A percentile compares a stretch with the other conserved stretches of the same genome.
phyloP scores from a whole-genome alignment of 2,113 vertebrate species.

The Podarcis raffonei region DNA sequence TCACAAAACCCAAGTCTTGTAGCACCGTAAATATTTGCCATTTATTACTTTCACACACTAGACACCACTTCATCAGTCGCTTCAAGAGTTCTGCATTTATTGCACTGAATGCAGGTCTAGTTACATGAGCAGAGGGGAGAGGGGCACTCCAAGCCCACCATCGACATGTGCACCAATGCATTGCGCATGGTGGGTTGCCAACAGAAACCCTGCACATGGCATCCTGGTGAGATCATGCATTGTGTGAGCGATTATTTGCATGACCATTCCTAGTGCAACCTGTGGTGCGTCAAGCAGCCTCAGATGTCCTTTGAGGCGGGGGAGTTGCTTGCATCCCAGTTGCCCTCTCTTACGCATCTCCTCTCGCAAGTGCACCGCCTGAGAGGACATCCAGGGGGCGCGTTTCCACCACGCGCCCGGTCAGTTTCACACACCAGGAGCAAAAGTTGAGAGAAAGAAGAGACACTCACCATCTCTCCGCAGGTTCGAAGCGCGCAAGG shows the following conservation, averaged over 20 bases:
- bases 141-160: neutral
- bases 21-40: neutral
- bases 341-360: too few species aligned
- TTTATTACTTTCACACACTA: neutral
- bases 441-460: neutral
- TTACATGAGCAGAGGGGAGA: neutral
- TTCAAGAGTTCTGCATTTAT: neutral
- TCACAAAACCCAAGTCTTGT: neutral
- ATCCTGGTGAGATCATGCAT: neutral
- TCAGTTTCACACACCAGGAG: neutral
- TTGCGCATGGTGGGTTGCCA: neutral
- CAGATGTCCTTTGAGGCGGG: neutral
- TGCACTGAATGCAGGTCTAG: neutral
- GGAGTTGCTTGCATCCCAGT: too few species aligned
- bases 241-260: too few species aligned
- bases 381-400: neutral
- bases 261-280: neutral
- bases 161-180: neutral
- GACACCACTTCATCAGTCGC: neutral
- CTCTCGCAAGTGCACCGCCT: neutral
- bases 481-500: conserved; percentile 74
- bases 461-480: conserved; percentile 80
- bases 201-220: neutral
- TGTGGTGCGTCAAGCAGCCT: neutral
- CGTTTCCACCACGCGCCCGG: neutral